Percentiles rank a stretch among this genome's conserved stretches.
Evolutionary conservation across 2,797 vertebrate genomes (phyloP).

Genomic region (Cirrhinus molitorella): DNA sequence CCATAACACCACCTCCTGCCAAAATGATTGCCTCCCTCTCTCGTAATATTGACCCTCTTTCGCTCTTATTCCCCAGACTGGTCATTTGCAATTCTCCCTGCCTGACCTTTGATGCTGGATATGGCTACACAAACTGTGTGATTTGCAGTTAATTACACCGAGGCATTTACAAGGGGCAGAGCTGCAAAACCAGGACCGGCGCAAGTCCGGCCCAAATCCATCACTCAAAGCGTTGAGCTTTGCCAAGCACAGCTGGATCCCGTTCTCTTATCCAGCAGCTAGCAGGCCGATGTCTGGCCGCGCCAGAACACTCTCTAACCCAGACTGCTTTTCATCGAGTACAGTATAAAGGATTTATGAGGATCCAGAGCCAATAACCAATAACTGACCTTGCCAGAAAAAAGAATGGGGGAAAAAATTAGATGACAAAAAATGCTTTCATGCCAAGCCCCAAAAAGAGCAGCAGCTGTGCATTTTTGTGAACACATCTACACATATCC

Average conservation of each 20-base stretch:
- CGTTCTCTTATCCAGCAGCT: conserved; percentile 17
- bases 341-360: conserved; percentile 41
- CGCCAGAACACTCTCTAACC: conserved; percentile 32
- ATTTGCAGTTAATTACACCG: conserved; percentile 39
- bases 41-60: conserved; percentile 2
- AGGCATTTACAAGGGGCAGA: conserved; percentile 41
- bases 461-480: background rate
- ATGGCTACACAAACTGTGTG: conserved; percentile 37
- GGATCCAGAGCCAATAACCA: conserved; percentile 39
- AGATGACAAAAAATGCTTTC: conserved; percentile 19
- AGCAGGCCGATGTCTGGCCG: background rate
- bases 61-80: conserved; percentile 31
- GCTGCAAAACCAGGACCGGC: conserved; percentile 32
- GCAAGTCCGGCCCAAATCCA: conserved; percentile 22
- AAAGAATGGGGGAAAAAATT: background rate
- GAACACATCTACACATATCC: background rate
- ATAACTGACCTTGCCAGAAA: conserved; percentile 41
- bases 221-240: conserved; percentile 16
- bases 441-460: conserved; percentile 20
- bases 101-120: conserved; percentile 32
- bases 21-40: background rate
- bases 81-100: conserved; percentile 34
- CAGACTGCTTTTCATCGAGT: conserved; percentile 44
- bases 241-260: conserved; percentile 38
- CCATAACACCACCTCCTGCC: conserved; percentile 22